A percentile compares a stretch with the other conserved stretches of the same genome.
These are phyloP conservation scores for Papilio glaucus DNA, from an alignment of 1,140 invertebrate species.

Conservation along the genomic window DNA sequence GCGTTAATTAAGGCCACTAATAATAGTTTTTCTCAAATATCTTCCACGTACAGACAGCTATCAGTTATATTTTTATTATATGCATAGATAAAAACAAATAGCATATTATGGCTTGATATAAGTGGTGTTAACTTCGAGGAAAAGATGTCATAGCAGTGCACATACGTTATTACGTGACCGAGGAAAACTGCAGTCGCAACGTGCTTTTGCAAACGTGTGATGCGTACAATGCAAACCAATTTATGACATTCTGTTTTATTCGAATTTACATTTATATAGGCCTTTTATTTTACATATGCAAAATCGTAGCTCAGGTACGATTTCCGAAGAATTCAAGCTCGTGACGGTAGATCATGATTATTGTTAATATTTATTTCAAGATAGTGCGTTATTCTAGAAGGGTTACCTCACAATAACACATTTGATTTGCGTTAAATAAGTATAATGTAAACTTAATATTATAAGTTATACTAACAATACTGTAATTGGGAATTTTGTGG, in stretches of 20 bases:
- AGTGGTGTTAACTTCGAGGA: not conserved
- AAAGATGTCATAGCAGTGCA: not conserved
- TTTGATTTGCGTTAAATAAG: too few species aligned
- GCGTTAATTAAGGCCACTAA: too few species aligned
- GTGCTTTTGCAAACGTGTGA: conserved; percentile 16
- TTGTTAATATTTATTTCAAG: not conserved
- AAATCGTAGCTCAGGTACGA: not conserved
- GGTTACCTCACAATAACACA: too few species aligned
- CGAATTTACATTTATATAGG: conserved; percentile 27
- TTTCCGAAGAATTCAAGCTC: conserved; percentile 17
- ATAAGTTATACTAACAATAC: too few species aligned
- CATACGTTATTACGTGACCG: conserved; percentile 4
- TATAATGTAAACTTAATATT: too few species aligned
- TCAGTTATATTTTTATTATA: too few species aligned
- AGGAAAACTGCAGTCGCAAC: conserved; percentile 3
- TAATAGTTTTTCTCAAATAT: too few species aligned
- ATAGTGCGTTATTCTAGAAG: not conserved
- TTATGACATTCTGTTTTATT: conserved; percentile 10
- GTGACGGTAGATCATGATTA: not conserved
- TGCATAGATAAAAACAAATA: too few species aligned
- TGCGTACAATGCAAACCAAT: not conserved
- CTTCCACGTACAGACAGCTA: too few species aligned
- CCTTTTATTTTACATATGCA: conserved; percentile 26
- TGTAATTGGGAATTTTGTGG: too few species aligned
- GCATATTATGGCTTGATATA: not conserved